phyloP scores from a whole-genome alignment of 2,797 vertebrate genomes.

The Decapterus maruadsi region DNA sequence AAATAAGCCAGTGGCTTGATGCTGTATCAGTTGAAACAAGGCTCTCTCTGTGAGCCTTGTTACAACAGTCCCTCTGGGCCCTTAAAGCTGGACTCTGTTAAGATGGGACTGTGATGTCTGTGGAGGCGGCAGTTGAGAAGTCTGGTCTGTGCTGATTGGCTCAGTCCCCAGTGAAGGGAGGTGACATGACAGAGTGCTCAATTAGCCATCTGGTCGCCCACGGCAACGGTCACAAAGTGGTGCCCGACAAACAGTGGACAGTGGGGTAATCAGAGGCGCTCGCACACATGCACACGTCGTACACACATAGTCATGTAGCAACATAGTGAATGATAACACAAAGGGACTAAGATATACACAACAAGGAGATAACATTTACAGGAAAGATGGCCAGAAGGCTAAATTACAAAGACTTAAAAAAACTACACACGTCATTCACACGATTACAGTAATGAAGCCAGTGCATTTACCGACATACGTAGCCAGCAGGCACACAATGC shows the following conservation, averaged over 20 bases:
- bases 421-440: not conserved
- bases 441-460: conserved; percentile 3
- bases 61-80: conserved; percentile 64
- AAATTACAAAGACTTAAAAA: conserved; percentile 7
- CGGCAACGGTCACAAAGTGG: conserved; percentile 72
- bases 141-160: conserved; percentile 77
- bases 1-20: conserved; percentile 72
- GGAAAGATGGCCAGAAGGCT: conserved; percentile 7
- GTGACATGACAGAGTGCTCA: conserved; percentile 82
- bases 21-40: conserved; percentile 69
- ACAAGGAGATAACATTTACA: not conserved
- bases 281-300: not conserved
- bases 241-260: conserved; percentile 68
- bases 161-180: conserved; percentile 74
- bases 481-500: not conserved
- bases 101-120: conserved; percentile 74
- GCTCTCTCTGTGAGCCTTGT: conserved; percentile 58
- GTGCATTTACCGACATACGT: not conserved
- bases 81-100: conserved; percentile 74
- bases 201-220: conserved; percentile 83
- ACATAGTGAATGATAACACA: conserved; percentile 33
- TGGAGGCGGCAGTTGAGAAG: conserved; percentile 65
- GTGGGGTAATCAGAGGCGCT: conserved; percentile 62
- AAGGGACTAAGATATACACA: conserved; percentile 31
- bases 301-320: not conserved